These are phyloP conservation scores for Toxostoma redivivum DNA, from an alignment of 2,113 vertebrate genomes.

Conservation along the genomic window DNA sequence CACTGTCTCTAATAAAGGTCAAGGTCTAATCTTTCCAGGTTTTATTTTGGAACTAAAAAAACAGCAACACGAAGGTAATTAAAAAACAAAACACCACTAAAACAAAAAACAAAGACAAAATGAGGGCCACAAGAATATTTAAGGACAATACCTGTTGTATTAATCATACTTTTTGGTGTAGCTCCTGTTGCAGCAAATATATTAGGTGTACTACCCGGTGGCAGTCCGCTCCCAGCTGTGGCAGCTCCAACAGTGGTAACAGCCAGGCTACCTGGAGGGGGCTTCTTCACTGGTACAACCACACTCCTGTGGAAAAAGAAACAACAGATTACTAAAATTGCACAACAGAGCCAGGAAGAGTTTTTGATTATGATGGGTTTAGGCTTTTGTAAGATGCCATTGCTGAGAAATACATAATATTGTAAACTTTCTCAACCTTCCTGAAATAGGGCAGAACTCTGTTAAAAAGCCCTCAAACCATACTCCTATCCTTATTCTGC, in stretches of 20 bases:
- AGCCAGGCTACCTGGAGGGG: slow-evolving; percentile 82
- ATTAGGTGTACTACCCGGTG: slow-evolving; percentile 84
- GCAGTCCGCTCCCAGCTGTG: slow-evolving; percentile 75
- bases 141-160: slow-evolving; percentile 89
- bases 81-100: slow-evolving; percentile 22
- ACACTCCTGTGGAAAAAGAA: slow-evolving; percentile 81
- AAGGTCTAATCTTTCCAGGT: neutral
- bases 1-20: neutral
- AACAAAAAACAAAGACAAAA: slow-evolving; percentile 58
- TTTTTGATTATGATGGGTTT: neutral
- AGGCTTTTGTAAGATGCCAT: rapidly evolving
- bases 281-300: slow-evolving; percentile 92
- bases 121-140: slow-evolving; percentile 75
- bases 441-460: neutral
- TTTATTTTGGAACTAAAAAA: neutral
- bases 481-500: neutral
- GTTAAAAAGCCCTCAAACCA: neutral
- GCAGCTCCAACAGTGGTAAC: slow-evolving; percentile 86
- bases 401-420: neutral
- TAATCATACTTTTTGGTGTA: slow-evolving; percentile 97
- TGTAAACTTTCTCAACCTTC: neutral
- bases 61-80: neutral
- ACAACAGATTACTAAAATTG: neutral
- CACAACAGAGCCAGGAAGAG: neutral
- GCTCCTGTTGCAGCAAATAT: slow-evolving; percentile 88